Evolutionary conservation across 2,888 invertebrate species (phyloP), one percentile per base, ranked within the genome.

Genomic region (Agrochola lota): DNA sequence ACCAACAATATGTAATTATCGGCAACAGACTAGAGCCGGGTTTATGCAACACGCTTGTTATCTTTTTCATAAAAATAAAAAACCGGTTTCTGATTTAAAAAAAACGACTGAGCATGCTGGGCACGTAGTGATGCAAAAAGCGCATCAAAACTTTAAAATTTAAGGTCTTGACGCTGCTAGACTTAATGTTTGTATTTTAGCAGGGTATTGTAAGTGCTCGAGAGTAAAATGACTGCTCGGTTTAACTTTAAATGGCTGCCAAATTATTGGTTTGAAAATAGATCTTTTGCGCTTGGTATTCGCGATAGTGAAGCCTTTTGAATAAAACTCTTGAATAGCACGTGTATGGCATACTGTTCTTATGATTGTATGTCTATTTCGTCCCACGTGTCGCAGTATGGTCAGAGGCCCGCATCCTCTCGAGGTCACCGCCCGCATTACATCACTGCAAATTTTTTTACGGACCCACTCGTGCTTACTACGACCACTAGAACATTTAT

Each of bases 1-100:
- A 89, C 89, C 87, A 91, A 94, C 94, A 94, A 94, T 94, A 92
- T 92, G 92, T 93, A 94, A 94, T 95, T 94, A 94, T 94, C 93
- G 90, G 90, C 90, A 87, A 77, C 84, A 85, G 83, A 87, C 85
- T 86, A 86, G 83, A 77, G 81, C 88, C 82, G 85, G 83, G 78
- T 81, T 85, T 79, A 81, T 80, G 81, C 80, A 84, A 69, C 81
- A 77, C 78, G 77, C 76, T 78, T 87, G 86, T 85, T 91, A 88
- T 89, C 87, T 84, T 73, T 80, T 83, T 83, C 72, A 80, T 83
- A 81, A 70, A 70, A 83, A 80, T 78, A 78, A 74, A 73, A 81
- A 78, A 71, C 69, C 63, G 4, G 71, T 69, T 74, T 71, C 62
- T 81, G 78, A 83, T 84, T 74, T 63, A 75, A 76, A 71, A 81